These are phyloP conservation scores for Hymenochirus boettgeri DNA, from an alignment of 2,113 vertebrate genomes.

Conservation along the genomic window DNA sequence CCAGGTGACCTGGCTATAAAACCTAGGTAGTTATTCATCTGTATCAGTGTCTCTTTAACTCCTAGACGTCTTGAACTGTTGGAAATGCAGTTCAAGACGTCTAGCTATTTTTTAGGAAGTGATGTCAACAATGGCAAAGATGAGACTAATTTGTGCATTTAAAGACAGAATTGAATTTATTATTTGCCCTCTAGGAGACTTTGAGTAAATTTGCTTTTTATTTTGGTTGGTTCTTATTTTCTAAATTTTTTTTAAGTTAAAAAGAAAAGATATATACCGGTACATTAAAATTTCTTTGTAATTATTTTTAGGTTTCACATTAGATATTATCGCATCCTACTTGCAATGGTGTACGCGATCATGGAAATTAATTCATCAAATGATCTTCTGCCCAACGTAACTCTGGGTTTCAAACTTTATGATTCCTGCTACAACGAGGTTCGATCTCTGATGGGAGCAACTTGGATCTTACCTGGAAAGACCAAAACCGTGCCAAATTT, in stretches of 20 bases:
- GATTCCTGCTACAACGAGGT: slow-evolving; percentile 21
- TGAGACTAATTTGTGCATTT: too few relatives aligned
- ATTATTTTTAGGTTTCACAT: slow-evolving; percentile 19
- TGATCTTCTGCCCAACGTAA: slow-evolving; percentile 27
- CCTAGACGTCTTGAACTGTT: too few relatives aligned
- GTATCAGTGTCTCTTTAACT: too few relatives aligned
- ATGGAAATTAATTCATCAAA: slow-evolving; percentile 15
- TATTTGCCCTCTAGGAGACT: too few relatives aligned
- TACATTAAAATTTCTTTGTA: neutral
- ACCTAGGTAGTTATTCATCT: too few relatives aligned
- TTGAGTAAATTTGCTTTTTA: neutral
- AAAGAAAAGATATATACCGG: neutral
- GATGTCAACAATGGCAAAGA: too few relatives aligned
- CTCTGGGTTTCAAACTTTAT: slow-evolving; percentile 25
- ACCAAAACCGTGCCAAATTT: slow-evolving; percentile 17
- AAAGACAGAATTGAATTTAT: too few relatives aligned
- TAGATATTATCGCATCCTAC: slow-evolving; percentile 22
- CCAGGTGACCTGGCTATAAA: too few relatives aligned
- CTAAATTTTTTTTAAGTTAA: neutral
- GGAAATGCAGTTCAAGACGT: too few relatives aligned
- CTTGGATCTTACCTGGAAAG: slow-evolving; percentile 28
- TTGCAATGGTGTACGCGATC: slow-evolving; percentile 25
- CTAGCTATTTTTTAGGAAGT: too few relatives aligned
- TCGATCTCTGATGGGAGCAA: slow-evolving; percentile 8
- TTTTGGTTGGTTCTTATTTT: neutral